Evolutionary conservation across 2,797 vertebrate species (phyloP).

Genomic region (Kryptolebias ocellatus): DNA sequence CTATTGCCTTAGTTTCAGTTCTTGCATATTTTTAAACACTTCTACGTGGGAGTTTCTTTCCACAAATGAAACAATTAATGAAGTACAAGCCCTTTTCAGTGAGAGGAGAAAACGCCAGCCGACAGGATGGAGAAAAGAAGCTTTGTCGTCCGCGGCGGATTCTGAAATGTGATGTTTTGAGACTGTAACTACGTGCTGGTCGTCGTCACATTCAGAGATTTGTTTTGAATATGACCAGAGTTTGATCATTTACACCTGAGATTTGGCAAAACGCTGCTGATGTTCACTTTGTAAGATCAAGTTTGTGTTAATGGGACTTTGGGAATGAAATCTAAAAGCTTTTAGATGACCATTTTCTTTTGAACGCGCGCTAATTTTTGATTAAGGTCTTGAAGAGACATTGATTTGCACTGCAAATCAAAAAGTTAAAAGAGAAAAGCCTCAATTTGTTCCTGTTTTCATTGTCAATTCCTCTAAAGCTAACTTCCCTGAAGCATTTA

Average conservation of each 20-base stretch:
- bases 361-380: conserved; percentile 13
- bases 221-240: conserved; percentile 65
- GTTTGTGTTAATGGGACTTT: conserved; percentile 31
- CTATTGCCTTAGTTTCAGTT: conserved; percentile 22
- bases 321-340: conserved; percentile 23
- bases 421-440: not conserved
- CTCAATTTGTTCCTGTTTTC: too few species aligned
- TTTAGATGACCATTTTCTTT: conserved; percentile 17
- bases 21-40: conserved; percentile 61
- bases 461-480: not conserved
- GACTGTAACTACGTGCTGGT: conserved; percentile 56
- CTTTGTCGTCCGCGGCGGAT: conserved; percentile 23
- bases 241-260: conserved; percentile 77
- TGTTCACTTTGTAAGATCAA: conserved; percentile 45
- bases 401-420: not conserved
- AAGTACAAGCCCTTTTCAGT: conserved; percentile 74
- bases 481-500: not conserved
- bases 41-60: conserved; percentile 22
- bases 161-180: conserved; percentile 37
- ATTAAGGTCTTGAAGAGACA: conserved; percentile 11
- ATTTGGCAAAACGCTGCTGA: conserved; percentile 67
- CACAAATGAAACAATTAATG: conserved; percentile 42
- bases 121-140: conserved; percentile 24
- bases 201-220: conserved; percentile 50
- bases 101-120: conserved; percentile 36